Conservation (phyloP, 1,140 invertebrate species). For the Colletes gigas region DNA sequence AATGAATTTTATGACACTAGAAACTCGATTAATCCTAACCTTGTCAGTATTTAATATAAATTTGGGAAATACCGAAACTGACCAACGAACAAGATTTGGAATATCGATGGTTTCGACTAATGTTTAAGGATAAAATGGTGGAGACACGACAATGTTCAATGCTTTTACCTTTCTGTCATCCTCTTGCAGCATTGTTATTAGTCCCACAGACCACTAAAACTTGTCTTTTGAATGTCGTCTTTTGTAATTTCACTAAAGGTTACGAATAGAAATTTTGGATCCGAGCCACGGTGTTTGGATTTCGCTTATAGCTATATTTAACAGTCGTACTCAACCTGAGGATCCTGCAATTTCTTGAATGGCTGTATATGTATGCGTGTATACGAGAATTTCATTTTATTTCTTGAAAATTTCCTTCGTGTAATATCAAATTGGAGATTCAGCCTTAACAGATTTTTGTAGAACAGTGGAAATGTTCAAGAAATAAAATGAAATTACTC, state of each 20-base stretch:
- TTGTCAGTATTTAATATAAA: too few relatives aligned
- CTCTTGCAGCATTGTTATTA: slow-evolving; percentile 58
- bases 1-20: too few relatives aligned
- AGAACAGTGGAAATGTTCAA: too few relatives aligned
- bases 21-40: too few relatives aligned
- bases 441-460: too few relatives aligned
- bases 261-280: slow-evolving; percentile 34
- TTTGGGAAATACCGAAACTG: too few relatives aligned
- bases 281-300: slow-evolving; percentile 33
- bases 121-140: neutral
- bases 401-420: too few relatives aligned
- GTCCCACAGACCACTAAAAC: neutral
- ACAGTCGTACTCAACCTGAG: slow-evolving; percentile 41
- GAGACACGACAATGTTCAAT: neutral
- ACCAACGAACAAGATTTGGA: neutral
- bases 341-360: slow-evolving; percentile 1
- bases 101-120: neutral
- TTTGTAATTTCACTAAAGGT: slow-evolving; percentile 37
- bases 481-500: too few relatives aligned
- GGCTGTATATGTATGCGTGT: neutral
- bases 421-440: too few relatives aligned
- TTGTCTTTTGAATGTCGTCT: neutral
- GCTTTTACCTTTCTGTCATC: slow-evolving; percentile 64
- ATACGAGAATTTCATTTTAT: too few relatives aligned
- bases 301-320: neutral